These are phyloP conservation scores for Clivina fossor DNA, from an alignment of 2,888 invertebrate genomes.

Conservation along the genomic window DNA sequence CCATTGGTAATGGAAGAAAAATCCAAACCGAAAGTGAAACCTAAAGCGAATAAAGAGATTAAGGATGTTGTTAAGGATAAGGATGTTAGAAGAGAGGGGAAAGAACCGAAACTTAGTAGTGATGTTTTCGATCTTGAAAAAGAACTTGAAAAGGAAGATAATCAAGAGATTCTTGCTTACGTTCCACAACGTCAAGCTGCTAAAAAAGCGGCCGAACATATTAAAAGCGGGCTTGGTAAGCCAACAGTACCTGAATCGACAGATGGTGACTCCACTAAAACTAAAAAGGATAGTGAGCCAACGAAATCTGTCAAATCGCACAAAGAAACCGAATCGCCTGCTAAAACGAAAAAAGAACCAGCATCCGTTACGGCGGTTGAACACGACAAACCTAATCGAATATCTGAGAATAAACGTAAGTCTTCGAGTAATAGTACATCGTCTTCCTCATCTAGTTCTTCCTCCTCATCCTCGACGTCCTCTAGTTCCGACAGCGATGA, in stretches of 20 bases:
- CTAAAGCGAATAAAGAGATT: conserved; percentile 55
- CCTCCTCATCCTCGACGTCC: conserved; percentile 56
- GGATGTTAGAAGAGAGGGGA: conserved; percentile 48
- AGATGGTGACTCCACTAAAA: conserved; percentile 49
- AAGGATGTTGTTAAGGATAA: conserved; percentile 47
- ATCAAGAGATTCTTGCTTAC: conserved; percentile 70
- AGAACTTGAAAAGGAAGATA: conserved; percentile 62
- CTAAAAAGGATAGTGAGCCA: conserved; percentile 43
- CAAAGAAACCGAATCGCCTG: conserved; percentile 39
- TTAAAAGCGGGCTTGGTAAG: conserved; percentile 75
- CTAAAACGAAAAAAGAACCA: conserved; percentile 40
- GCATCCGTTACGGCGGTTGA: conserved; percentile 40
- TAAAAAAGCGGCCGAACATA: conserved; percentile 87
- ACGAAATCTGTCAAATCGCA: conserved; percentile 38
- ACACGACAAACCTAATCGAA: conserved; percentile 46
- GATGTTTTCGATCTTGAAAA: conserved; percentile 64
- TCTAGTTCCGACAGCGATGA: conserved; percentile 64
- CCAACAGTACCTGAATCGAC: conserved; percentile 46
- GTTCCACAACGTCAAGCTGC: conserved; percentile 90
- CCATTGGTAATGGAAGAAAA: conserved; percentile 38
- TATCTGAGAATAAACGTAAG: conserved; percentile 55
- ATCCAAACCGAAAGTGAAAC: conserved; percentile 45
- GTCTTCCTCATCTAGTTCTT: conserved; percentile 55
- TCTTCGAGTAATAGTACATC: conserved; percentile 60
- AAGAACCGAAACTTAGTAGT: conserved; percentile 46